Conservation (phyloP, 2,113 vertebrate species). For the Pachycephala philippinensis region DNA sequence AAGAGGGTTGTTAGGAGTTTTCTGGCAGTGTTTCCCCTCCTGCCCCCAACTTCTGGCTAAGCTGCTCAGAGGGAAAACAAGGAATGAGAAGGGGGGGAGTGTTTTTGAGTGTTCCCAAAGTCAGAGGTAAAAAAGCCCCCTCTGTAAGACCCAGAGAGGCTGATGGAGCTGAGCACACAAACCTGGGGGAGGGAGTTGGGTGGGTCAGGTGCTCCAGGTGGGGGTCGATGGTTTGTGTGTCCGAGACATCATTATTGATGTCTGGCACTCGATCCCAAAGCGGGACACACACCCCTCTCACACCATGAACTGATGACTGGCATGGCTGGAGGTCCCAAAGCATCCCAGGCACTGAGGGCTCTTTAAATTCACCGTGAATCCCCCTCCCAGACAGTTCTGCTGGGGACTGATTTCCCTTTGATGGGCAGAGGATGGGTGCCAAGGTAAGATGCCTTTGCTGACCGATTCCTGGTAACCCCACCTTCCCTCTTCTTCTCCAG, state of each 20-base stretch:
- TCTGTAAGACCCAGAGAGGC: neutral
- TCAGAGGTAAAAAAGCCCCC: neutral
- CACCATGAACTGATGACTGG: neutral
- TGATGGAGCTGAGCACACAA: neutral
- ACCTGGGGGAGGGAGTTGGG: neutral
- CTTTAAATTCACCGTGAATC: neutral
- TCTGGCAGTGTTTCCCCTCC: conserved; percentile 56
- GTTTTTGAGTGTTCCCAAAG: neutral
- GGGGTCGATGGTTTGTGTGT: fast-evolving
- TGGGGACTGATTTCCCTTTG: fast-evolving
- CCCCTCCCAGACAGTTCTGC: neutral
- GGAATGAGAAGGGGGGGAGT: neutral
- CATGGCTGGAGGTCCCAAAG: neutral
- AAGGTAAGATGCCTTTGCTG: fast-evolving
- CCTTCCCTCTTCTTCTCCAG: fast-evolving
- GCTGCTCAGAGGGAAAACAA: conserved; percentile 50
- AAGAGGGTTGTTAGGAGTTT: conserved; percentile 69
- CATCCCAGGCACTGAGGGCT: neutral
- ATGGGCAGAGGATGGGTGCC: neutral
- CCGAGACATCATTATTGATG: fast-evolving
- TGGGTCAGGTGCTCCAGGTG: neutral
- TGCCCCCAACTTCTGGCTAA: conserved; percentile 36
- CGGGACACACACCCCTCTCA: fast-evolving
- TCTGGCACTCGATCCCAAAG: fast-evolving
- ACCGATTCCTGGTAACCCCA: neutral